A percentile compares a stretch with the other conserved stretches of the same genome.
Conservation (phyloP, 1,140 invertebrate species). For the Teleogryllus occipitalis region DNA sequence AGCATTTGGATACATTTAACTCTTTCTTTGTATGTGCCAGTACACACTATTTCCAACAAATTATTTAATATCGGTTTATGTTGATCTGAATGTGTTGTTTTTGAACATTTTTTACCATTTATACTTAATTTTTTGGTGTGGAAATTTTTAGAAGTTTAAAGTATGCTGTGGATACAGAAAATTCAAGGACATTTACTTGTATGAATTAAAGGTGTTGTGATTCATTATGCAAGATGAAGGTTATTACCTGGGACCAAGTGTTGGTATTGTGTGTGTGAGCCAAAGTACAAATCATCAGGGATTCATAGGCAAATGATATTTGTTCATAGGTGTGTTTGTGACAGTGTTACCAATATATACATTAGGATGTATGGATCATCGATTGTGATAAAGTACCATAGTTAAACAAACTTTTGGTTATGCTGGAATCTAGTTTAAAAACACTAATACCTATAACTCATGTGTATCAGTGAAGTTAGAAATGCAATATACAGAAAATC, state of each 20-base stretch:
- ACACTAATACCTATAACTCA: neutral
- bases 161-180: neutral
- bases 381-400: neutral
- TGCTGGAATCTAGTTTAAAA: neutral
- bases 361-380: neutral
- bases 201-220: neutral
- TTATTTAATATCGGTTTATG: too few species aligned
- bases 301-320: neutral
- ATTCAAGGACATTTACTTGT: too few species aligned
- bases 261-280: neutral
- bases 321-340: neutral
- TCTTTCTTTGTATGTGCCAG: too few species aligned
- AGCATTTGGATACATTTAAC: too few species aligned
- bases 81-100: neutral
- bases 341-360: neutral
- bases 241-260: slow-evolving; percentile 3
- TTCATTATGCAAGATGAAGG: neutral
- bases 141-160: neutral
- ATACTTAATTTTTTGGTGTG: neutral
- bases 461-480: neutral
- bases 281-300: slow-evolving; percentile 4
- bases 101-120: neutral
- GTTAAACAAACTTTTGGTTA: neutral
- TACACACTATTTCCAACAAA: too few species aligned
- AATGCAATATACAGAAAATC: too few species aligned